Conservation (phyloP, 2,888 invertebrate species). For the Empis livida region DNA sequence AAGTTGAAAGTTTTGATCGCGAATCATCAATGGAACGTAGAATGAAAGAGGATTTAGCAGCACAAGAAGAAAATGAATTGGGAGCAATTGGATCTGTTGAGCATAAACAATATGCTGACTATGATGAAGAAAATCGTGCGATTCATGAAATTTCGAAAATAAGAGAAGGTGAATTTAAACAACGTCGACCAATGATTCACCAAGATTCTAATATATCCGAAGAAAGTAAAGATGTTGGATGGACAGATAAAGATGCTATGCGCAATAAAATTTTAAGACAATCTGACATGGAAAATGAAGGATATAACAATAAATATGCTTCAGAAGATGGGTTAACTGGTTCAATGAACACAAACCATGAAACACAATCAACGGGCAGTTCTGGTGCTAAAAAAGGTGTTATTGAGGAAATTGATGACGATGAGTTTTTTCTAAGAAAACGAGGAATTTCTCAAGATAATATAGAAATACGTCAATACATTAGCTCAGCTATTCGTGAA, state of each 20-base stretch:
- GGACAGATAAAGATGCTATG: conserved; percentile 34
- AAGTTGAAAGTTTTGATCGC: conserved; percentile 34
- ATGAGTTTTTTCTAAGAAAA: conserved; percentile 74
- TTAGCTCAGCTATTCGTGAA: conserved; percentile 67
- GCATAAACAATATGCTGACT: conserved; percentile 45
- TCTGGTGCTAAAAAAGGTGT: conserved; percentile 49
- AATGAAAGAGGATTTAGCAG: conserved; percentile 30
- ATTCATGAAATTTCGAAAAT: conserved; percentile 38
- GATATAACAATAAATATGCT: conserved; percentile 25
- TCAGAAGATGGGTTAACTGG: conserved; percentile 17
- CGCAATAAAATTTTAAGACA: conserved; percentile 29
- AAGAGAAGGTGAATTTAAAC: conserved; percentile 30
- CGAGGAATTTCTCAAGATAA: conserved; percentile 73
- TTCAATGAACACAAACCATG: conserved; percentile 33
- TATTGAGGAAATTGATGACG: conserved; percentile 74
- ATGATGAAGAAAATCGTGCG: conserved; percentile 40
- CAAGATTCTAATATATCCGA: conserved; percentile 36
- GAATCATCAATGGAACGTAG: conserved; percentile 35
- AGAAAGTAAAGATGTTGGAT: conserved; percentile 33
- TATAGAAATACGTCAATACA: conserved; percentile 63
- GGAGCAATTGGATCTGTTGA: conserved; percentile 34
- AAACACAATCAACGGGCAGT: conserved; percentile 47
- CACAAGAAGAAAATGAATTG: conserved; percentile 35
- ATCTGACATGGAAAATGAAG: conserved; percentile 30
- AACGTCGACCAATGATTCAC: conserved; percentile 31